Percentiles rank a stretch among this genome's conserved stretches.
These are phyloP conservation scores for Gordius sp. DNA, from an alignment of 2,888 invertebrate genomes.

Conservation along the genomic window DNA sequence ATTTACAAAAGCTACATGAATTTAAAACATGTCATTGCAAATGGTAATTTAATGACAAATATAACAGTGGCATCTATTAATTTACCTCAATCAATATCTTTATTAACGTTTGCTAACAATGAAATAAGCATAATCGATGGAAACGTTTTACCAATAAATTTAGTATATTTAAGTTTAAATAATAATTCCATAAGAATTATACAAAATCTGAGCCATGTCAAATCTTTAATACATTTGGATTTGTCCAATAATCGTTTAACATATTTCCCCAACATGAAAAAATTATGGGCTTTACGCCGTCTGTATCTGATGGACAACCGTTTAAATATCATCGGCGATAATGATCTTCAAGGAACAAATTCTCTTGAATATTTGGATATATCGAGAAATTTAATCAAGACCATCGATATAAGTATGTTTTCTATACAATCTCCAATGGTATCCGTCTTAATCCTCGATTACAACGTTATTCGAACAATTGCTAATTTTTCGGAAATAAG, in stretches of 20 bases:
- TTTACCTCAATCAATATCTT: neutral
- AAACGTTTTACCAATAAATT: neutral
- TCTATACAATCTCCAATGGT: neutral
- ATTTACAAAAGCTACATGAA: neutral
- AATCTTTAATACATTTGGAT: neutral
- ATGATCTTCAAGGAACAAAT: neutral
- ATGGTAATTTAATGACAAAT: neutral
- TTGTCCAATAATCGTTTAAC: neutral
- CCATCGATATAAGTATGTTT: neutral
- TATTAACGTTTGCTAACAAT: neutral
- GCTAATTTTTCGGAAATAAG: neutral
- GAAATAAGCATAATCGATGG: neutral
- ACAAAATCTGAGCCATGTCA: neutral
- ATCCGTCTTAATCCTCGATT: neutral
- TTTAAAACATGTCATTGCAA: neutral
- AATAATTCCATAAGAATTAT: neutral
- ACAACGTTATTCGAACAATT: neutral
- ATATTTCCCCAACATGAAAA: neutral
- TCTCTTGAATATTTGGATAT: neutral
- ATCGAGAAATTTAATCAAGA: neutral
- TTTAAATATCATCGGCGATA: neutral
- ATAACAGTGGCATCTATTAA: neutral
- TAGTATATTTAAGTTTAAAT: neutral
- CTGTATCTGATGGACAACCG: neutral
- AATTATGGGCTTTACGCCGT: neutral